Evolutionary conservation across 2,888 invertebrate genomes (phyloP).

Genomic region (Tiliacea citrago): DNA sequence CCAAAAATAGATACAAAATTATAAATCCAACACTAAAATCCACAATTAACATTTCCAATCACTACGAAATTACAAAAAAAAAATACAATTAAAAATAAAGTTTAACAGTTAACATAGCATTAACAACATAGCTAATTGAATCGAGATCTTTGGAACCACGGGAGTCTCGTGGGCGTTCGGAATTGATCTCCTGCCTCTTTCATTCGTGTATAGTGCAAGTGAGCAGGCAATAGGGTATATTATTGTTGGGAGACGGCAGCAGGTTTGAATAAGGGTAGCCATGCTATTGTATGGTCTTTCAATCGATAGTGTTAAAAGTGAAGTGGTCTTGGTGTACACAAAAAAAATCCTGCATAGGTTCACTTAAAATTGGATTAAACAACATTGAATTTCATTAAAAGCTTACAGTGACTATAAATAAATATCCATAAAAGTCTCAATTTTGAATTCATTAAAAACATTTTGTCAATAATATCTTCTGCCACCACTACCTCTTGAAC

Average conservation of each 20-base stretch:
- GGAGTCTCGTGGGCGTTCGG: constrained; percentile 81
- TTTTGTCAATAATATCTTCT: not conserved
- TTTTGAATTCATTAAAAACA: not conserved
- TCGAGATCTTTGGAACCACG: constrained; percentile 79
- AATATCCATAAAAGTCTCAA: too few species aligned
- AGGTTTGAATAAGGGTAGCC: constrained; percentile 68
- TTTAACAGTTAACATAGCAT: constrained; percentile 62
- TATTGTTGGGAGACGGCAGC: constrained; percentile 69
- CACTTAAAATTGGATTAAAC: not conserved
- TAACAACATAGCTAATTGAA: constrained; percentile 83
- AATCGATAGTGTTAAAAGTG: constrained; percentile 35
- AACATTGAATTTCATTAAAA: not conserved
- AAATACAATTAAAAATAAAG: constrained; percentile 36
- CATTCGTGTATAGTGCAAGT: constrained; percentile 56
- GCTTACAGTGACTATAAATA: not conserved
- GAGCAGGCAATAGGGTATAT: constrained; percentile 70
- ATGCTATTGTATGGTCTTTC: constrained; percentile 33
- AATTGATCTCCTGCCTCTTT: constrained; percentile 71
- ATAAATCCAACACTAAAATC: not conserved
- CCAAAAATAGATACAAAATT: not conserved
- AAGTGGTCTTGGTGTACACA: constrained; percentile 10
- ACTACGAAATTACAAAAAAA: constrained; percentile 34
- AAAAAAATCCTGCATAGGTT: not conserved
- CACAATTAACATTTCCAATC: constrained; percentile 37
- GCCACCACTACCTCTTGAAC: not conserved